Evolutionary conservation across 1,140 invertebrate species (phyloP).

Genomic region (Pristionchus pacificus): DNA sequence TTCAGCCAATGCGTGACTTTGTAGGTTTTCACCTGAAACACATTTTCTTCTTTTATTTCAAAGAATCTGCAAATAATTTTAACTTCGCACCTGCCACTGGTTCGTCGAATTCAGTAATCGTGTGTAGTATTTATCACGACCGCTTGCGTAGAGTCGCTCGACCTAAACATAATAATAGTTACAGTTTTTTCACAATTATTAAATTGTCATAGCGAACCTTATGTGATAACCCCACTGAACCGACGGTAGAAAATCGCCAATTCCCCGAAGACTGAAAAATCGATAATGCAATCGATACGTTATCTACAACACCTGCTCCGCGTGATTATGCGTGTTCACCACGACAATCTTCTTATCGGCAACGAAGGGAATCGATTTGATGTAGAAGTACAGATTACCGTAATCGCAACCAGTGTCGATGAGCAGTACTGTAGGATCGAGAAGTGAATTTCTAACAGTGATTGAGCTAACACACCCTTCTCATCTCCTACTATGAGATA

Average conservation of each 20-base stretch:
- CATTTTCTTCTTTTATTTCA: background rate
- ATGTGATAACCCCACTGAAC: conserved; percentile 34
- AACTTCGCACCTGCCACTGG: conserved; percentile 30
- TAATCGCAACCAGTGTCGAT: conserved; percentile 39
- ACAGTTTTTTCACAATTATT: too few species aligned
- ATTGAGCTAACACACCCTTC: conserved; percentile 6
- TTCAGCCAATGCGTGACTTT: conserved; percentile 41
- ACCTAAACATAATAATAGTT: too few species aligned
- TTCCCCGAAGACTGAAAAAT: conserved; percentile 39
- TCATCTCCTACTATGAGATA: conserved; percentile 24
- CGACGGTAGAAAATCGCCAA: conserved; percentile 39
- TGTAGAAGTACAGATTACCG: conserved; percentile 33
- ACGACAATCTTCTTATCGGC: conserved; percentile 30
- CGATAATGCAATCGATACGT: conserved; percentile 8
- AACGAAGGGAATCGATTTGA: conserved; percentile 19
- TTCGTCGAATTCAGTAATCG: conserved; percentile 32
- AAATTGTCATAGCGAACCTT: too few species aligned
- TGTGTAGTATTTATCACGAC: conserved; percentile 36
- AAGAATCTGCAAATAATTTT: conserved; percentile 1
- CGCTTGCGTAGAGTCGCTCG: conserved; percentile 31
- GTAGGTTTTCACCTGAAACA: conserved; percentile 38
- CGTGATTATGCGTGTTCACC: conserved; percentile 40
- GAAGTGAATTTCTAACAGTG: background rate
- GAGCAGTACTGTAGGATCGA: conserved; percentile 35
- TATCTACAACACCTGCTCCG: conserved; percentile 31